Conservation (phyloP, 2,113 vertebrate genomes). For the Xiphias gladius region DNA sequence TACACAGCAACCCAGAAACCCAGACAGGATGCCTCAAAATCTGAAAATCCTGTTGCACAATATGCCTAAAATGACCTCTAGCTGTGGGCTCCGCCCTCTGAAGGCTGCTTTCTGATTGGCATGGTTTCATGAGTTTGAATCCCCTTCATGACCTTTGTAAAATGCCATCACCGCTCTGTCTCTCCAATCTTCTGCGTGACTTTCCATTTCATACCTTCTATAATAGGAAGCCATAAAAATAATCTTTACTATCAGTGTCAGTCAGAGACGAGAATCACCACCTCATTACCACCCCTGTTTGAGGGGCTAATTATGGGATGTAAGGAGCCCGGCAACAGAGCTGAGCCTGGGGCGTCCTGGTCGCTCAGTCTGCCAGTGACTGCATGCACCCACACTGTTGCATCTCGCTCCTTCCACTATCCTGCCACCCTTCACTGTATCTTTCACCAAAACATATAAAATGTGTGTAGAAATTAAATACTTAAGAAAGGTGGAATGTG, state of each 20-base stretch:
- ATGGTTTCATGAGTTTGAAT: slow-evolving; percentile 58
- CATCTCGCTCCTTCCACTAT: slow-evolving; percentile 28
- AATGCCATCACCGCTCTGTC: slow-evolving; percentile 60
- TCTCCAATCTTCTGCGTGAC: slow-evolving; percentile 42
- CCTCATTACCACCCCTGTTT: slow-evolving; percentile 73
- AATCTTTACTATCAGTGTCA: slow-evolving; percentile 72
- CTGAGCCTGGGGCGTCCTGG: slow-evolving; percentile 57
- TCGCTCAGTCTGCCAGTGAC: slow-evolving; percentile 56
- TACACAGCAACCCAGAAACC: slow-evolving; percentile 53
- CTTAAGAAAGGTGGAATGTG: slow-evolving; percentile 28
- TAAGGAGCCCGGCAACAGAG: slow-evolving; percentile 49
- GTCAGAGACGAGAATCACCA: slow-evolving; percentile 65
- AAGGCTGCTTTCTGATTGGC: slow-evolving; percentile 47
- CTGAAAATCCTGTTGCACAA: slow-evolving; percentile 67
- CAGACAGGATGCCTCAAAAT: slow-evolving; percentile 60
- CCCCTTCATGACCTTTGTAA: slow-evolving; percentile 70
- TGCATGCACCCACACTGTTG: slow-evolving; percentile 46
- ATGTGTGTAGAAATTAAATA: slow-evolving; percentile 28
- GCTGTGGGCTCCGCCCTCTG: slow-evolving; percentile 21
- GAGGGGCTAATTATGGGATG: slow-evolving; percentile 73
- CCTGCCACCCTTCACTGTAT: slow-evolving; percentile 23
- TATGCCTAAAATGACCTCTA: slow-evolving; percentile 50
- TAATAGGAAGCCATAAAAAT: slow-evolving; percentile 74
- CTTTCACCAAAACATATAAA: slow-evolving; percentile 20
- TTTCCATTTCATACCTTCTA: slow-evolving; percentile 57